Evolutionary conservation across 2,113 vertebrate species (phyloP).

Genomic region (Ondatra zibethicus): DNA sequence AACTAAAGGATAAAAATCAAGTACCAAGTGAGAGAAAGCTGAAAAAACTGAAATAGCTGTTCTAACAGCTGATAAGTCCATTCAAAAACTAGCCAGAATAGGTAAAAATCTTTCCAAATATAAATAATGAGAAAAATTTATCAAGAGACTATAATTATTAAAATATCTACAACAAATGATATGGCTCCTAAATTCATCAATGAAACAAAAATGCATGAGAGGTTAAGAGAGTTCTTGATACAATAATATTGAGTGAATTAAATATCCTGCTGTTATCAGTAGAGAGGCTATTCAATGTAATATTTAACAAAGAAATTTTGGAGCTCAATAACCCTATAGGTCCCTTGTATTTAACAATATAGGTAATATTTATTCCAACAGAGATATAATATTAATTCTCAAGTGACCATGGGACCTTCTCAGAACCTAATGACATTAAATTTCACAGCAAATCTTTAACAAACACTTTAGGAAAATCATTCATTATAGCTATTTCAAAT

Average conservation of each 20-base stretch:
- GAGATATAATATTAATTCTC: neutral
- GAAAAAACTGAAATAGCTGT: neutral
- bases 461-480: neutral
- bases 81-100: neutral
- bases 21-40: neutral
- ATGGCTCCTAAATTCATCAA: neutral
- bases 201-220: neutral
- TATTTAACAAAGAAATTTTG: neutral
- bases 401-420: neutral
- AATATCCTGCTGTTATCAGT: neutral
- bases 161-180: neutral
- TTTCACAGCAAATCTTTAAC: neutral
- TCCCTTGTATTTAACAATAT: neutral
- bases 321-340: neutral
- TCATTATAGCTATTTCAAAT: neutral
- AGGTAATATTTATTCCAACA: neutral
- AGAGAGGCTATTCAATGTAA: neutral
- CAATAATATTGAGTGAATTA: neutral
- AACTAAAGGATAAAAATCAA: neutral
- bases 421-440: neutral
- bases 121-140: no score
- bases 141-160: neutral
- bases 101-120: neutral
- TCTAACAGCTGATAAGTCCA: neutral
- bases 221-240: neutral